Percentiles rank a stretch among this genome's conserved stretches.
These are phyloP conservation scores for Ramazzottius varieornatus DNA, from an alignment of 2,888 invertebrate genomes.

Conservation along the genomic window DNA sequence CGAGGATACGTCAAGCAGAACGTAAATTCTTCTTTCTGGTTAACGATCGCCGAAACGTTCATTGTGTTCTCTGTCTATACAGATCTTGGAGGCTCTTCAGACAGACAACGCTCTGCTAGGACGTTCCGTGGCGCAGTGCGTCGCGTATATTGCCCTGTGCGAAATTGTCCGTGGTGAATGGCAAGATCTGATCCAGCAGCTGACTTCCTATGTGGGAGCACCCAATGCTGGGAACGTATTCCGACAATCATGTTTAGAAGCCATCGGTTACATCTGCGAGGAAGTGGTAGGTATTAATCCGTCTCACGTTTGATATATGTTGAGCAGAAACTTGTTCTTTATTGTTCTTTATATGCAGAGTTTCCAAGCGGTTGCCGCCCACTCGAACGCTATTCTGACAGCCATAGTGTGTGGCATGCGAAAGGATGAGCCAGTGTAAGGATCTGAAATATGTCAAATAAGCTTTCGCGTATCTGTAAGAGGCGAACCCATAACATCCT, in stretches of 20 bases:
- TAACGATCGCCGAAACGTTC: no score
- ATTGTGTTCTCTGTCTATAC: conserved; percentile 17
- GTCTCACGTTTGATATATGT: background rate
- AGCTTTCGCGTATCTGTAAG: no score
- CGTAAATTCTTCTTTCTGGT: no score
- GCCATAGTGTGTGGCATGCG: conserved; percentile 98
- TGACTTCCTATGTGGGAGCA: conserved; percentile 63
- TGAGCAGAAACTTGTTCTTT: no score
- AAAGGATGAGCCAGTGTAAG: conserved; percentile 47
- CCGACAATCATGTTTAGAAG: conserved; percentile 84
- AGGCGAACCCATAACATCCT: background rate
- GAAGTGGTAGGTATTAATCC: conserved; percentile 43
- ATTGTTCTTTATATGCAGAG: no score
- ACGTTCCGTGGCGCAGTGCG: conserved; percentile 93
- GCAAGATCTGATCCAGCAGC: conserved; percentile 57
- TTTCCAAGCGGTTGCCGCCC: conserved; percentile 61
- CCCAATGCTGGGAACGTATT: conserved; percentile 56
- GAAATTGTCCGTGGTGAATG: conserved; percentile 76
- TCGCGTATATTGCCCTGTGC: conserved; percentile 87
- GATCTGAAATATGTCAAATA: conserved; percentile 8
- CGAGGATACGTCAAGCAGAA: background rate
- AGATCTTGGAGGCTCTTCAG: conserved; percentile 75
- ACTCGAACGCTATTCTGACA: conserved; percentile 84
- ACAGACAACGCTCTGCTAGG: conserved; percentile 70
- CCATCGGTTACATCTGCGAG: conserved; percentile 94